phyloP scores from a whole-genome alignment of 2,888 invertebrate genomes.

The Folsomia candida region DNA sequence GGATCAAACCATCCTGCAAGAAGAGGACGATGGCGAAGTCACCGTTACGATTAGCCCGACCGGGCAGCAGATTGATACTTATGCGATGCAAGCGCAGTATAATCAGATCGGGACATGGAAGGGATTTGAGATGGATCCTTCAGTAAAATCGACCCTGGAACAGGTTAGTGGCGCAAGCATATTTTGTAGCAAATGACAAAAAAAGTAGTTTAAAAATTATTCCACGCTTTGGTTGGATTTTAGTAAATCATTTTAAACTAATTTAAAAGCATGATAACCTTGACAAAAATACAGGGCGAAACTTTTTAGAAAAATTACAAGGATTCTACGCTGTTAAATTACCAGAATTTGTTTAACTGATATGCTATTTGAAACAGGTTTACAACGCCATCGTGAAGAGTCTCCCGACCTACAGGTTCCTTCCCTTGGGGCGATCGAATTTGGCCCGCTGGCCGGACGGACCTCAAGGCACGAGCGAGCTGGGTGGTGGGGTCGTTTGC shows the following conservation, averaged over 20 bases:
- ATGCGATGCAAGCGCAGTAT: background rate
- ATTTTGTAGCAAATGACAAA: no score
- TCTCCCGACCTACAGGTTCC: slow-evolving; percentile 18
- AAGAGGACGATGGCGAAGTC: background rate
- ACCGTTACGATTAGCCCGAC: slow-evolving; percentile 2
- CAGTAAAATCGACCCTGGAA: background rate
- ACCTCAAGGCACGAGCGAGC: background rate
- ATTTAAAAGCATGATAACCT: no score
- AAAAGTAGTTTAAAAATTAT: no score
- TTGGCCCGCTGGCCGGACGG: background rate
- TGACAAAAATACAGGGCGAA: no score
- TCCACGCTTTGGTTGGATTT: no score
- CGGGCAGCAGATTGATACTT: background rate
- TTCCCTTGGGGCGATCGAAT: slow-evolving; percentile 25
- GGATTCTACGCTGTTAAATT: no score
- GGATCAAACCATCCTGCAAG: slow-evolving; percentile 9
- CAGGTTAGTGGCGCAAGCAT: no score
- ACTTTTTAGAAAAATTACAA: no score
- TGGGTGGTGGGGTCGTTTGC: slow-evolving; percentile 18
- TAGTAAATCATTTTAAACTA: no score
- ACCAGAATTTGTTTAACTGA: no score
- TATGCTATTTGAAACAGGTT: no score
- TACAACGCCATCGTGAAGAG: slow-evolving; percentile 25
- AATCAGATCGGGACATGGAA: background rate
- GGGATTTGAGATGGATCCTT: slow-evolving; percentile 11